Evolutionary conservation across 2,113 vertebrate genomes (phyloP).

Genomic region (Pholis gunnellus): DNA sequence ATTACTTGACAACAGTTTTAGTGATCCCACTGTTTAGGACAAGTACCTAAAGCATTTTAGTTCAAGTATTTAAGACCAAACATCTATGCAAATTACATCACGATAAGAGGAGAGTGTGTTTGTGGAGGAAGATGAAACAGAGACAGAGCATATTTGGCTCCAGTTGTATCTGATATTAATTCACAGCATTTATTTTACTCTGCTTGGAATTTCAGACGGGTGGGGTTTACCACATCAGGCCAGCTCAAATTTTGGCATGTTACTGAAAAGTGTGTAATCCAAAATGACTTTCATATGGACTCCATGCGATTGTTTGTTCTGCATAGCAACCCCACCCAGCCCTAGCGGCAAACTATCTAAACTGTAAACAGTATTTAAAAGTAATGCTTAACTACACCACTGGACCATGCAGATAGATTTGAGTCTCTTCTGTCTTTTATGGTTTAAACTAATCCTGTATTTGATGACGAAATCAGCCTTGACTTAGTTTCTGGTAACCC

Average conservation of each 20-base stretch:
- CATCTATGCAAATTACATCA: background rate
- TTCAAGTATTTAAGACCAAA: no score
- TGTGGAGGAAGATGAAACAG: background rate
- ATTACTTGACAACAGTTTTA: background rate
- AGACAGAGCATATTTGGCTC: background rate
- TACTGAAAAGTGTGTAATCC: slow-evolving; percentile 34
- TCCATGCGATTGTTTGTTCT: slow-evolving; percentile 48
- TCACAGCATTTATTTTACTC: slow-evolving; percentile 23
- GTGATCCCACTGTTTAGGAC: background rate
- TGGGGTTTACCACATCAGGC: slow-evolving; percentile 46
- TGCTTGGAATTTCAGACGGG: slow-evolving; percentile 33
- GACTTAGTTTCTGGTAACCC: background rate
- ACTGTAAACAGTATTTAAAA: slow-evolving; percentile 33
- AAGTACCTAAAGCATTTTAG: no score
- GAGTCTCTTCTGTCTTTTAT: background rate
- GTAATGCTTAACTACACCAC: background rate
- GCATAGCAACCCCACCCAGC: slow-evolving; percentile 56
- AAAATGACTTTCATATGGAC: slow-evolving; percentile 49
- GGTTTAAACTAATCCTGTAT: background rate
- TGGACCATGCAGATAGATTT: background rate
- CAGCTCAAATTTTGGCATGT: slow-evolving; percentile 49
- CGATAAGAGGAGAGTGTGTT: background rate
- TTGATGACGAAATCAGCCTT: slow-evolving; percentile 9
- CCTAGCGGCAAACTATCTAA: slow-evolving; percentile 18
- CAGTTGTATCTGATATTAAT: slow-evolving; percentile 5